Evolutionary conservation across 2,797 vertebrate species (phyloP), one percentile per base, ranked within the genome.

Genomic region (Onychomys leucogaster): DNA sequence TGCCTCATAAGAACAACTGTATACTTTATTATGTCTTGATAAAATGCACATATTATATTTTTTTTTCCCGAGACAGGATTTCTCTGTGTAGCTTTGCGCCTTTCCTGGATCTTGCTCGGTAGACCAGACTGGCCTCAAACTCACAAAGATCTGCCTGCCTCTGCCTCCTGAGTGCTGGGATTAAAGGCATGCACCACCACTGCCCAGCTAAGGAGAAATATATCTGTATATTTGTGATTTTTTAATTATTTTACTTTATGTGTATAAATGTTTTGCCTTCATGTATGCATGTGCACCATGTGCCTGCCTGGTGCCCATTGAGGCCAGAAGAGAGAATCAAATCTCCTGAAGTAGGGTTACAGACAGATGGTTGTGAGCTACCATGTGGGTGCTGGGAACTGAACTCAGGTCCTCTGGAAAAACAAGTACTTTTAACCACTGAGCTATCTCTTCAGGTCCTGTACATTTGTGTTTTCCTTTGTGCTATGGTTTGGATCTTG

Each of bases 1-100:
- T 93, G 3, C 25, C 43, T 90, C 41, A 52, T 86, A 93, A 93
- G n/a, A 49, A 89, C 90, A 93, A 65, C 21, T 49, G 75, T 41
- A 57, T 1, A 82, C 34, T 76, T 93, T 84, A 94, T 63, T 92
- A 82, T 80, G 65, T 88, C 21, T 95, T 89, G 17, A 84, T 88
- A 52, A 84, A 91, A 88, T 46, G 9, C 6, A 78, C 16, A 78
- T 43, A 86, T 34, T 67, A n/a, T n/a, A n/a, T n/a, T n/a, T n/a
- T n/a, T n/a, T n/a, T n/a, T n/a, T n/a, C n/a, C n/a, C n/a, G n/a
- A n/a, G n/a, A n/a, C n/a, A n/a, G n/a, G n/a, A n/a, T n/a, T n/a
- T n/a, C n/a, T n/a, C n/a, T n/a, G n/a, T n/a, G n/a, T n/a, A n/a
- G n/a, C n/a, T n/a, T n/a, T n/a, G n/a, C n/a, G n/a, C n/a, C n/a